Evolutionary conservation across 2,113 vertebrate genomes (phyloP).

Genomic region (Aramus guarauna): DNA sequence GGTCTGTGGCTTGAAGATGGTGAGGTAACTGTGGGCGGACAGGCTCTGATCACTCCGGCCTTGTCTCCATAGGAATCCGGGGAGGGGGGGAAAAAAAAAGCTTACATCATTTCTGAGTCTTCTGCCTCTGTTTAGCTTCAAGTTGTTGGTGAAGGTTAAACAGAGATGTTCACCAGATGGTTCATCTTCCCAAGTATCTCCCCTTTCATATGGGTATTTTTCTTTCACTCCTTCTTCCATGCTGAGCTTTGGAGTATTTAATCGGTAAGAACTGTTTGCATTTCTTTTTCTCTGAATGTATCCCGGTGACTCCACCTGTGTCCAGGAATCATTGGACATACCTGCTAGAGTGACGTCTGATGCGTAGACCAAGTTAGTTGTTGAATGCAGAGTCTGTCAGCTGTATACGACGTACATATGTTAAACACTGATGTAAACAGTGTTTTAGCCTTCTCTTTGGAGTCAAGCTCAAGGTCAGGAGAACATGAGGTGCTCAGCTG

Average conservation of each 20-base stretch:
- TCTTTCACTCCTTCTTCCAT: rapidly evolving
- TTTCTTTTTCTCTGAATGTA: neutral
- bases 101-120: constrained; percentile 46
- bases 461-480: neutral
- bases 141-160: constrained; percentile 38
- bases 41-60: neutral
- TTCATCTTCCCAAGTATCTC: neutral
- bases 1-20: neutral
- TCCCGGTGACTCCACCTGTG: neutral
- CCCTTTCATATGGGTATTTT: neutral
- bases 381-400: neutral
- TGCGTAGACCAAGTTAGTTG: neutral
- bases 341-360: neutral
- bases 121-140: constrained; percentile 54
- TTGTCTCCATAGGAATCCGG: constrained; percentile 1
- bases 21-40: constrained; percentile 21
- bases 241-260: neutral
- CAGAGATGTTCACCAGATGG: constrained; percentile 50
- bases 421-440: neutral
- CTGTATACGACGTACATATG: neutral
- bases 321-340: neutral
- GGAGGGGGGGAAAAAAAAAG: neutral
- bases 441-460: neutral
- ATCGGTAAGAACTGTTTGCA: neutral
- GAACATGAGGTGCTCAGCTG: constrained; percentile 9